Percentiles rank a stretch among this genome's conserved stretches.
Conservation (phyloP, 1,140 invertebrate genomes). For the Araneus ventricosus region DNA sequence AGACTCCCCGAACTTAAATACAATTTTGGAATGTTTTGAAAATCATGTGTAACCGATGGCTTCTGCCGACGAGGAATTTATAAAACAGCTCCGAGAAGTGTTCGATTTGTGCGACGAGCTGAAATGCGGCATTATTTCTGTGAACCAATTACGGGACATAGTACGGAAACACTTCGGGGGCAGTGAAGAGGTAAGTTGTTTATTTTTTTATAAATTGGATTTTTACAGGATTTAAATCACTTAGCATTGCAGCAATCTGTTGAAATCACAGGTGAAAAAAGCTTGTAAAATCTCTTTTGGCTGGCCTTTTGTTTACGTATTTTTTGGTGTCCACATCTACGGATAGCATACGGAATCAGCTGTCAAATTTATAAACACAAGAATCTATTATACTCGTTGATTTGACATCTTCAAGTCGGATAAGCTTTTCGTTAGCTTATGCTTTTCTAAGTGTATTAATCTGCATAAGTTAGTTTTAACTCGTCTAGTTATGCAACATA, state of each 20-base stretch:
- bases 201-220: background rate
- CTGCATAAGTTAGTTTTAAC: too few relatives aligned
- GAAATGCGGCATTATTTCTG: slow-evolving; percentile 74
- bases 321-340: background rate
- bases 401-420: too few relatives aligned
- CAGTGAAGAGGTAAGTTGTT: slow-evolving; percentile 76
- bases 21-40: slow-evolving; percentile 28
- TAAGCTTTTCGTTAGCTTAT: too few relatives aligned
- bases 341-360: background rate
- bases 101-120: slow-evolving; percentile 74
- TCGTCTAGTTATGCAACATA: too few relatives aligned
- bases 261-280: too few relatives aligned
- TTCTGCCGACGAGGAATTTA: slow-evolving; percentile 71
- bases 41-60: slow-evolving; percentile 53
- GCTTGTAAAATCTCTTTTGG: too few relatives aligned
- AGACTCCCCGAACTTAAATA: background rate
- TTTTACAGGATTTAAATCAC: background rate
- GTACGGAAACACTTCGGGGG: slow-evolving; percentile 71
- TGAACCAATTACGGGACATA: slow-evolving; percentile 68
- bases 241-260: background rate
- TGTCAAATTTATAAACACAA: slow-evolving; percentile 30
- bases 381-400: too few relatives aligned
- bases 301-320: too few relatives aligned
- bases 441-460: too few relatives aligned
- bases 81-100: slow-evolving; percentile 72